Evolutionary conservation across 1,140 invertebrate genomes (phyloP), one percentile per base, ranked within the genome.

Genomic region (Melitaea cinxia): DNA sequence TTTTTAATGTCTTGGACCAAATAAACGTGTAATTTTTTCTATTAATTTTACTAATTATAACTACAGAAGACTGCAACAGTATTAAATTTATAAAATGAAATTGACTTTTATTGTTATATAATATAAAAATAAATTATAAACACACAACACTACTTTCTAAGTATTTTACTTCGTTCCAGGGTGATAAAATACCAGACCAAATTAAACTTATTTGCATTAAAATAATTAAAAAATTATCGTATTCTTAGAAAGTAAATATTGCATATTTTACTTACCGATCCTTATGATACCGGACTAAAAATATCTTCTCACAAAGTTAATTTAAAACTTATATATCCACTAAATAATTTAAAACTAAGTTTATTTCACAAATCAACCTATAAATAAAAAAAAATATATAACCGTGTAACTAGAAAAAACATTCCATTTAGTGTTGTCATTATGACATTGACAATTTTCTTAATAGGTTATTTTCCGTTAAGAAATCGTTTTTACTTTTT

Each of bases 121-220:
- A n/a, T n/a, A n/a, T n/a, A n/a, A n/a, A n/a, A n/a, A n/a, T n/a
- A n/a, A n/a, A n/a, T n/a, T n/a, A n/a, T n/a, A n/a, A n/a, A n/a
- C n/a, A n/a, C n/a, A n/a, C n/a, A n/a, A n/a, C n/a, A n/a, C n/a
- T n/a, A n/a, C n/a, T n/a, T n/a, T n/a, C n/a, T n/a, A n/a, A n/a
- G n/a, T n/a, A n/a, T n/a, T n/a, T n/a, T n/a, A n/a, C n/a, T n/a
- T n/a, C n/a, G n/a, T n/a, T 37, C 14, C 37, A 42, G 15, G n/a
- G n/a, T 42, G 14, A 7, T 23, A 47, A 47, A 47, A 45, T 21
- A 4, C 42, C 42, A 10, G 15, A 14, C 10, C 7, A 57, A 57
- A 33, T 14, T 6, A 14, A 57, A 37, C 10, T 57, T 57, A 37
- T 57, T 57, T 57, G 45, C 54, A 57, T 28, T 26, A 0, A 23